These are phyloP conservation scores for Amia ocellicauda DNA, from an alignment of 2,113 vertebrate species.

Conservation along the genomic window DNA sequence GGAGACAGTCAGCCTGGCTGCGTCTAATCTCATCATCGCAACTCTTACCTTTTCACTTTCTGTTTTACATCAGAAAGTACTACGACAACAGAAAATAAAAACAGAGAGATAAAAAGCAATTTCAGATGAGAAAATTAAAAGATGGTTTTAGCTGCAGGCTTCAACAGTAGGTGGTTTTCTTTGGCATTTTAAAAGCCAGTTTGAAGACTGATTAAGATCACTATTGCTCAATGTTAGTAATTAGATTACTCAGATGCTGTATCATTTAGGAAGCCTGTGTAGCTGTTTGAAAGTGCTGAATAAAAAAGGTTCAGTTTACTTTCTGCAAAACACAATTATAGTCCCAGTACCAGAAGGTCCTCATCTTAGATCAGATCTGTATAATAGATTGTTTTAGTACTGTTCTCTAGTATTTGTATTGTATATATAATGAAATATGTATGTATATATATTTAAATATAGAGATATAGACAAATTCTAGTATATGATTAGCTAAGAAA, in stretches of 20 bases:
- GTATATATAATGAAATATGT: too few relatives aligned
- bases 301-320: not conserved
- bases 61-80: slow-evolving; percentile 67
- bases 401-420: too few relatives aligned
- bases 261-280: too few relatives aligned
- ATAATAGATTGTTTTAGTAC: too few relatives aligned
- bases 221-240: slow-evolving; percentile 12
- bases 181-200: slow-evolving; percentile 13
- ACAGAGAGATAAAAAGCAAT: not conserved
- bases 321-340: too few relatives aligned
- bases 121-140: slow-evolving; percentile 29
- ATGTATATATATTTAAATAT: too few relatives aligned
- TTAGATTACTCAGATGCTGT: not conserved
- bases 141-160: slow-evolving; percentile 14
- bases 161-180: slow-evolving; percentile 4
- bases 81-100: slow-evolving; percentile 1
- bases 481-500: too few relatives aligned
- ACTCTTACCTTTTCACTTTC: slow-evolving; percentile 74
- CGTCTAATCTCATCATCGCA: slow-evolving; percentile 85
- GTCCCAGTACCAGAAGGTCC: too few relatives aligned
- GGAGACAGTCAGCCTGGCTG: slow-evolving; percentile 97
- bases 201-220: slow-evolving; percentile 18
- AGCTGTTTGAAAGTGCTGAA: not conserved
- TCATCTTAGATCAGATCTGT: too few relatives aligned
- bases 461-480: too few relatives aligned